Evolutionary conservation across 1,140 invertebrate genomes (phyloP).

Genomic region (Musca vetustissima): DNA sequence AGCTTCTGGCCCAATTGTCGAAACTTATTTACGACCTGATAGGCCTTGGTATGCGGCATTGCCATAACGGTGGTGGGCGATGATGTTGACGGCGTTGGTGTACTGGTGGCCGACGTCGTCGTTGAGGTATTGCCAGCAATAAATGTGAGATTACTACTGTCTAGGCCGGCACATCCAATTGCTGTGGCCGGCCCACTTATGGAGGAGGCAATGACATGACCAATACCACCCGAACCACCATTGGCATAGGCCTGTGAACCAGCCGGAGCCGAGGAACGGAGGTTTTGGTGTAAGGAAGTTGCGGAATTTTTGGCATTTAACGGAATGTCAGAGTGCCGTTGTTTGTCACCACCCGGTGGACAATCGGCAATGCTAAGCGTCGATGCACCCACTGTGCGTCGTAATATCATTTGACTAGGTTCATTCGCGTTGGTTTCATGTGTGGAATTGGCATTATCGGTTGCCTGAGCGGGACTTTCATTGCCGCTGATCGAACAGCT

Average conservation of each 20-base stretch:
- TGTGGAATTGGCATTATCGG: constrained; percentile 5
- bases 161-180: not conserved
- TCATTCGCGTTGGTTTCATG: constrained; percentile 4
- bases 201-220: not conserved
- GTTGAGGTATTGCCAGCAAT: constrained; percentile 30
- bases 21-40: constrained; percentile 19
- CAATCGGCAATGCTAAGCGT: constrained; percentile 29
- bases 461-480: constrained; percentile 41
- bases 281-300: not conserved
- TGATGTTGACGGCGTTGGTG: constrained; percentile 34
- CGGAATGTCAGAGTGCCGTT: constrained; percentile 36
- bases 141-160: constrained; percentile 5
- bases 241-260: not conserved
- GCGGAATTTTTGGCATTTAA: constrained; percentile 28
- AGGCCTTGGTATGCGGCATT: constrained; percentile 12
- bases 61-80: constrained; percentile 36
- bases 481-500: constrained; percentile 49
- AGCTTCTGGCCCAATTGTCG: constrained; percentile 19
- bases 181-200: not conserved
- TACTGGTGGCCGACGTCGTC: constrained; percentile 28
- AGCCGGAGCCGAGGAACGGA: not conserved
- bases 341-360: not conserved
- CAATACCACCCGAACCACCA: not conserved
- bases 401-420: constrained; percentile 23
- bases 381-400: constrained; percentile 30